phyloP scores from a whole-genome alignment of 2,113 vertebrate species.

The Hippocampus mohnikei region DNA sequence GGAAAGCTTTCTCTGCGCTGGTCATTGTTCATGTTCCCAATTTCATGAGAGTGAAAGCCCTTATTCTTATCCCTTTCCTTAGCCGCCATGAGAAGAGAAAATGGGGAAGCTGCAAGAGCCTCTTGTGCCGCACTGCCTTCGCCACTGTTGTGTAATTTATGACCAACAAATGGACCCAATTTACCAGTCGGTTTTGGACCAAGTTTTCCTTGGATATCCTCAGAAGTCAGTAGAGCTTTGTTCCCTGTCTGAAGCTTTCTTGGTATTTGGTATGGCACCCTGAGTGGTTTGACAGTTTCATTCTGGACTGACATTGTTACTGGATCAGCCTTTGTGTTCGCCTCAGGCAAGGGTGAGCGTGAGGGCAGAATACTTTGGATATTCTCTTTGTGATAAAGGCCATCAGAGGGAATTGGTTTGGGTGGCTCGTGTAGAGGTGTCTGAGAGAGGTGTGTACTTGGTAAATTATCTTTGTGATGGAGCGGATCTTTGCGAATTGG shows the following conservation, averaged over 20 bases:
- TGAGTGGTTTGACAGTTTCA: constrained; percentile 23
- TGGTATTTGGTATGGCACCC: constrained; percentile 15
- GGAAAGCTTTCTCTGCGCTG: constrained; percentile 53
- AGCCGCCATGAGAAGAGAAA: constrained; percentile 86
- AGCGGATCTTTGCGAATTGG: constrained; percentile 39
- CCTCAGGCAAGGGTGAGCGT: constrained; percentile 9
- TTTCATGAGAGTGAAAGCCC: constrained; percentile 43
- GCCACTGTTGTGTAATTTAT: constrained; percentile 65
- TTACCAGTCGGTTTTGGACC: constrained; percentile 21
- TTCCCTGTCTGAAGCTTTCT: constrained; percentile 36
- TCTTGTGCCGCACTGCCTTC: constrained; percentile 47
- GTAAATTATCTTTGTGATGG: no score
- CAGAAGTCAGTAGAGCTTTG: constrained; percentile 7
- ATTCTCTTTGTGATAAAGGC: constrained; percentile 34
- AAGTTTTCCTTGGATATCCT: constrained; percentile 24
- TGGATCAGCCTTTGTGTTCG: constrained; percentile 16
- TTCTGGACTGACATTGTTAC: constrained; percentile 15
- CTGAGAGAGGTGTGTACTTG: constrained; percentile 1
- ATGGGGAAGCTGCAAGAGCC: constrained; percentile 70
- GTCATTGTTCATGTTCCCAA: constrained; percentile 48
- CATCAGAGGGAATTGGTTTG: constrained; percentile 48
- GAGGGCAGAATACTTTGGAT: constrained; percentile 20
- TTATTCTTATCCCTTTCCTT: constrained; percentile 82
- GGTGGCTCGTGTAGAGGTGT: not conserved
- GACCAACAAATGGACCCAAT: constrained; percentile 61